Percentiles rank a stretch among this genome's conserved stretches.
These are phyloP conservation scores for Myotis myotis DNA, from an alignment of 2,797 vertebrate species.

Conservation along the genomic window DNA sequence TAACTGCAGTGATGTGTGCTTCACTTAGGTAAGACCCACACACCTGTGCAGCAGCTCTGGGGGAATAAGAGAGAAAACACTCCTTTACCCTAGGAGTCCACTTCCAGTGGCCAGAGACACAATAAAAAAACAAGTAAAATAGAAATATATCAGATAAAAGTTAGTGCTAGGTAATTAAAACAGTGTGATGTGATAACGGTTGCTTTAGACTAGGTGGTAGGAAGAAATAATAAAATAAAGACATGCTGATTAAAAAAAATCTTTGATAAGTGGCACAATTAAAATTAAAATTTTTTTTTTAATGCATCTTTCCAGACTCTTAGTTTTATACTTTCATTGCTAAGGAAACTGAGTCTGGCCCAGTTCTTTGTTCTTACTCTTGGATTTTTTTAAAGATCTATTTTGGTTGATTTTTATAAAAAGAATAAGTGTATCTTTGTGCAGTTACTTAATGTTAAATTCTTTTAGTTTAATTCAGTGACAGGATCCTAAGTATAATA, in stretches of 20 bases:
- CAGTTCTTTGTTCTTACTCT: slow-evolving; percentile 50
- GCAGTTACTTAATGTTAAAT: background rate
- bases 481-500: slow-evolving; percentile 9
- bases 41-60: too few relatives aligned
- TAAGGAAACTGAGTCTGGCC: slow-evolving; percentile 12
- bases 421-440: background rate
- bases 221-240: slow-evolving; percentile 16
- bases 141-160: background rate
- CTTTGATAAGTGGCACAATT: background rate
- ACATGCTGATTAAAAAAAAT: background rate
- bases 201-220: background rate
- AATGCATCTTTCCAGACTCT: background rate
- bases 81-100: background rate
- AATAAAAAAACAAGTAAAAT: background rate
- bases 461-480: slow-evolving; percentile 25
- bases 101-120: background rate
- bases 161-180: background rate
- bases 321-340: background rate
- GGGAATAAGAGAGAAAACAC: background rate
- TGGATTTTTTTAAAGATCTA: background rate
- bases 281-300: background rate
- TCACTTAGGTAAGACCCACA: background rate
- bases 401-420: slow-evolving; percentile 45
- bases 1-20: background rate
- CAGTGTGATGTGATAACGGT: background rate